Evolutionary conservation across 2,888 invertebrate species (phyloP).

Genomic region (Amphipyra tragopoginis): DNA sequence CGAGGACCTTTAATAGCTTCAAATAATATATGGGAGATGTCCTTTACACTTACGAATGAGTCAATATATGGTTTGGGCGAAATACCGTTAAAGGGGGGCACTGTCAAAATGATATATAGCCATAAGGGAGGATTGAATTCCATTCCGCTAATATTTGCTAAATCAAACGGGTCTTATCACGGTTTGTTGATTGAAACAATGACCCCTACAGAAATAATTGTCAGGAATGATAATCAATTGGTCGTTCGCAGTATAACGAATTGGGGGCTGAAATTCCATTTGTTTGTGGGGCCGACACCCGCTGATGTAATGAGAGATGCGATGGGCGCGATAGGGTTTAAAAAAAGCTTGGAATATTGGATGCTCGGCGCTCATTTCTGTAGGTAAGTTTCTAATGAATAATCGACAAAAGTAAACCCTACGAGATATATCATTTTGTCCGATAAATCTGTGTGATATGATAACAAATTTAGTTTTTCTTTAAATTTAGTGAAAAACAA

Average conservation of each 20-base stretch:
- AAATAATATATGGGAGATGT: conserved; percentile 90
- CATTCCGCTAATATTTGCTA: conserved; percentile 88
- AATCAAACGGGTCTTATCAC: conserved; percentile 87
- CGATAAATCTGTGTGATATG: too few species aligned
- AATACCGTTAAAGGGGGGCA: conserved; percentile 76
- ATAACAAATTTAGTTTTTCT: too few species aligned
- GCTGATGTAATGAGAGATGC: conserved; percentile 81
- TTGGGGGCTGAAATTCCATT: conserved; percentile 77
- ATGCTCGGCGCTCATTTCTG: conserved; percentile 85
- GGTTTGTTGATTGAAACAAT: conserved; percentile 88
- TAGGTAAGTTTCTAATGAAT: conserved; percentile 68
- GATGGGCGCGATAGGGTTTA: conserved; percentile 66
- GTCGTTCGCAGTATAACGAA: conserved; percentile 88
- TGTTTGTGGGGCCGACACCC: conserved; percentile 82
- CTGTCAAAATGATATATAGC: conserved; percentile 83
- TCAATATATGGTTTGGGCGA: conserved; percentile 90
- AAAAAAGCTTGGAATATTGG: conserved; percentile 79
- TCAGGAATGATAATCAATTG: conserved; percentile 87
- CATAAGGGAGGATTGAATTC: conserved; percentile 81
- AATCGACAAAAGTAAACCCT: too few species aligned
- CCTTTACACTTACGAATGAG: conserved; percentile 87
- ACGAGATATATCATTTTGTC: too few species aligned
- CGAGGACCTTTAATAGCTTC: conserved; percentile 90
- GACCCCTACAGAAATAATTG: conserved; percentile 88
- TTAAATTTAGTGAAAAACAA: too few species aligned